Percentiles rank a stretch among this genome's conserved stretches.
Conservation (phyloP, 2,888 invertebrate genomes). For the Pseudoips prasinana region DNA sequence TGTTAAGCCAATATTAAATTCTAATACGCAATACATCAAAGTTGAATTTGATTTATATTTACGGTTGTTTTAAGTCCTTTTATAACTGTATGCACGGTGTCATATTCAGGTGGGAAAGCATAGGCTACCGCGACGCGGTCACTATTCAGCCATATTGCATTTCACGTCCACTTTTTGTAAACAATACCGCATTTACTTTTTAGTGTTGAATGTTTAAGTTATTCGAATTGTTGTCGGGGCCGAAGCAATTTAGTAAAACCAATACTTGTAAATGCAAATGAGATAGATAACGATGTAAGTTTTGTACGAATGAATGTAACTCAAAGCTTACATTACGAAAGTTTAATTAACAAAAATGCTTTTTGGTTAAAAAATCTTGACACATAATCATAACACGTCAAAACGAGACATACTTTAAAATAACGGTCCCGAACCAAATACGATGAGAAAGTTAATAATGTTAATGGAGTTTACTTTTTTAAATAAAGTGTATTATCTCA, state of each 20-base stretch:
- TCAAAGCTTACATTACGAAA: slow-evolving; percentile 32
- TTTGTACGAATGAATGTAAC: slow-evolving; percentile 16
- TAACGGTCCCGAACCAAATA: slow-evolving; percentile 47
- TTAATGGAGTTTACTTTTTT: slow-evolving; percentile 39
- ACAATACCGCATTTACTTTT: slow-evolving; percentile 61
- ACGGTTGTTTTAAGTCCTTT: slow-evolving; percentile 52
- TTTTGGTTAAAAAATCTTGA: slow-evolving; percentile 19
- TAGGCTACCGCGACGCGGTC: slow-evolving; percentile 78
- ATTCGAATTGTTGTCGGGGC: slow-evolving; percentile 27
- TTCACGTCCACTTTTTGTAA: slow-evolving; percentile 69
- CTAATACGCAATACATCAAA: slow-evolving; percentile 49
- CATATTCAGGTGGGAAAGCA: slow-evolving; percentile 80
- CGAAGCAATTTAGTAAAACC: slow-evolving; percentile 26
- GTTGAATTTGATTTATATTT: slow-evolving; percentile 43
- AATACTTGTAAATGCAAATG: slow-evolving; percentile 29
- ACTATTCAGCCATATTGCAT: slow-evolving; percentile 70
- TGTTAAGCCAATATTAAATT: slow-evolving; percentile 55
- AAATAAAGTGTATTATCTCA: slow-evolving; percentile 35
- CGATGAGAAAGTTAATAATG: slow-evolving; percentile 46
- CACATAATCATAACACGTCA: slow-evolving; percentile 47
- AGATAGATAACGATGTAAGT: slow-evolving; percentile 21
- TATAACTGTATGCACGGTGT: slow-evolving; percentile 54
- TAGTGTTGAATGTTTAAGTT: slow-evolving; percentile 41
- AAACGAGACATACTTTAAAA: slow-evolving; percentile 37
- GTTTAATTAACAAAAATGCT: slow-evolving; percentile 30